A percentile compares a stretch with the other conserved stretches of the same genome.
Evolutionary conservation across 2,113 vertebrate genomes (phyloP).

Genomic region (Varanus komodoensis): DNA sequence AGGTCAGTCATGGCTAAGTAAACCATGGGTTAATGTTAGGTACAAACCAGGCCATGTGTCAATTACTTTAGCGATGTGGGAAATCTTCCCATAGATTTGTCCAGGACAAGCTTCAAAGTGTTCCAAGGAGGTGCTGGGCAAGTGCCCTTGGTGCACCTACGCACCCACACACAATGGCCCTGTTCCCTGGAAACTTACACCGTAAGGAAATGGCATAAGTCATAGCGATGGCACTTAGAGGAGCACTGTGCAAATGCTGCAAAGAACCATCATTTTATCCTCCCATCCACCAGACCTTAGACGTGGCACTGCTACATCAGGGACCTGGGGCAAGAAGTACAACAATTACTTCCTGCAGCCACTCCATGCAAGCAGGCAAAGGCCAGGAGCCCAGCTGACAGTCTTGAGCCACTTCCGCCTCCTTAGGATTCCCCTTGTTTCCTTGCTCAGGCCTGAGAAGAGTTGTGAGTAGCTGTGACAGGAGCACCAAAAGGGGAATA

Average conservation of each 20-base stretch:
- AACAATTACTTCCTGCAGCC: neutral
- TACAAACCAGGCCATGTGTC: neutral
- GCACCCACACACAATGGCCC: no score
- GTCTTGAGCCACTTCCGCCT: neutral
- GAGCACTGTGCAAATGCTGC: neutral
- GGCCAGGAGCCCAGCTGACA: neutral
- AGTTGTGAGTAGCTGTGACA: neutral
- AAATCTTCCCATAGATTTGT: neutral
- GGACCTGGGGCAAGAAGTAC: neutral
- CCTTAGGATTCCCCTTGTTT: neutral
- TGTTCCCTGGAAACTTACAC: neutral
- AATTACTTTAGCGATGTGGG: no score
- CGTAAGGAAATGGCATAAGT: neutral
- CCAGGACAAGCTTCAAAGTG: neutral
- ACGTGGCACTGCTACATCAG: neutral
- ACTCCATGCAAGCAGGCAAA: neutral
- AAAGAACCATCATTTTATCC: neutral
- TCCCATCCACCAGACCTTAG: neutral
- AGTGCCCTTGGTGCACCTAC: neutral
- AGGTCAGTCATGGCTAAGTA: no score
- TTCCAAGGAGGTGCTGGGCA: neutral
- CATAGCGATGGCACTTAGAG: no score
- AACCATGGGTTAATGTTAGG: no score
- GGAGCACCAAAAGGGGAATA: no score
- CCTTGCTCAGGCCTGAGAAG: neutral